These are phyloP conservation scores for Takifugu ocellatus DNA, from an alignment of 2,797 vertebrate species.

Conservation along the genomic window DNA sequence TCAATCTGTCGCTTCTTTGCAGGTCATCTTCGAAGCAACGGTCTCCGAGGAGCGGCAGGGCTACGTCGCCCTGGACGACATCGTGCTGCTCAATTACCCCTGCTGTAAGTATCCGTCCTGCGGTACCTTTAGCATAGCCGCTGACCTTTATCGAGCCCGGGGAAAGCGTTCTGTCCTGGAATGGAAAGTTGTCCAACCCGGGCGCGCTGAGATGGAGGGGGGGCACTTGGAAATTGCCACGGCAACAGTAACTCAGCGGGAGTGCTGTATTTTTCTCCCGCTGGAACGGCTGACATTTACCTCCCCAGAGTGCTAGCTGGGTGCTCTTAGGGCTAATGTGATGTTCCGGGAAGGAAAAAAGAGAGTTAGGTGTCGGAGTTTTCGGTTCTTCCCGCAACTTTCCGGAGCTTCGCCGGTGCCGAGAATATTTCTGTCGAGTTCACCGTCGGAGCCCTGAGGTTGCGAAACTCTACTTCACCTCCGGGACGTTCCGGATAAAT, in stretches of 20 bases:
- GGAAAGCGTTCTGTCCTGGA: constrained; percentile 7
- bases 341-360: constrained; percentile 31
- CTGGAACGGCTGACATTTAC: constrained; percentile 51
- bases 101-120: constrained; percentile 65
- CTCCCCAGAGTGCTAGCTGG: constrained; percentile 15
- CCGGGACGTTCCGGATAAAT: too few species aligned
- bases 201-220: background rate
- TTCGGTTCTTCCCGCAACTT: constrained; percentile 3
- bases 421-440: constrained; percentile 5
- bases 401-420: background rate
- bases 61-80: constrained; percentile 92
- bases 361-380: constrained; percentile 18
- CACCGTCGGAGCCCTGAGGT: too few species aligned
- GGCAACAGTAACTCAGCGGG: constrained; percentile 25
- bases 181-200: background rate
- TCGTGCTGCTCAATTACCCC: constrained; percentile 85
- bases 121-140: constrained; percentile 6
- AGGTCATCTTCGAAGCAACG: constrained; percentile 92
- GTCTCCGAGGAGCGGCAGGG: constrained; percentile 84
- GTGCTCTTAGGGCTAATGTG: constrained; percentile 43
- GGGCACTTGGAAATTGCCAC: background rate
- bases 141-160: constrained; percentile 44
- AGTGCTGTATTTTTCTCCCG: constrained; percentile 31
- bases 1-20: constrained; percentile 29
- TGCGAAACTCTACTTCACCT: too few species aligned